Evolutionary conservation across 37 sponge, comb jelly and placozoan species (phyloP).

Genomic region (Corticium candelabrum): DNA sequence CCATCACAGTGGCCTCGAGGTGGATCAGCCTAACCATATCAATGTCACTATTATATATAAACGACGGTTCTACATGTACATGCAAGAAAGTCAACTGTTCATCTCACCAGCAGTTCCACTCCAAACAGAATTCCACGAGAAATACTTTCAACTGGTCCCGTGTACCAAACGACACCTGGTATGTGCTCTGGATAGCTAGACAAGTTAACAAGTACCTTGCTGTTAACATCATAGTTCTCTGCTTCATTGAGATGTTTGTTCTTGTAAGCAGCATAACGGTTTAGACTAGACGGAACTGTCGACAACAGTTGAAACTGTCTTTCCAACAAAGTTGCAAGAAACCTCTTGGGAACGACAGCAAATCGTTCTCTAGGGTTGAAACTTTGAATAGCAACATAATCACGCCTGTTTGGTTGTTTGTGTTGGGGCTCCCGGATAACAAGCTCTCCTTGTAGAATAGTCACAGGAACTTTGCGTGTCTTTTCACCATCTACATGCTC

Average conservation of each 20-base stretch:
- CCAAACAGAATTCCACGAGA: constrained; percentile 40
- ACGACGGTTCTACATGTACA: constrained; percentile 3
- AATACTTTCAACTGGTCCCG: neutral
- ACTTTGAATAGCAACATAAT: neutral
- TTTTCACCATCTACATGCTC: neutral
- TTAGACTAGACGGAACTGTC: neutral
- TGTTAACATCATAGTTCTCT: neutral
- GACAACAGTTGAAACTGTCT: neutral
- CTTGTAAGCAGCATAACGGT: neutral
- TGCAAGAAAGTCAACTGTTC: no score
- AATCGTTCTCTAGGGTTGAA: neutral
- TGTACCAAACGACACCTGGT: neutral
- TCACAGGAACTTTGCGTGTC: neutral
- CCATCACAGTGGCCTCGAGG: constrained; percentile 38
- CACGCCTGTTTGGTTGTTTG: neutral
- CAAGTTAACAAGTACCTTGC: neutral
- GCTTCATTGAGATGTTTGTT: neutral
- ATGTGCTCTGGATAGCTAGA: neutral
- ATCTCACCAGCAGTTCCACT: constrained; percentile 49
- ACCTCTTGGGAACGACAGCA: neutral
- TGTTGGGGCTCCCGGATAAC: neutral
- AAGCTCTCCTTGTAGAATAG: neutral
- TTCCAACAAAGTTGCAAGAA: neutral
- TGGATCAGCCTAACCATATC: constrained; percentile 10
- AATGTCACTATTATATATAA: constrained; percentile 6